Evolutionary conservation across 2,797 vertebrate genomes (phyloP), one percentile per base, ranked within the genome.

Genomic region (Channallabes apus): DNA sequence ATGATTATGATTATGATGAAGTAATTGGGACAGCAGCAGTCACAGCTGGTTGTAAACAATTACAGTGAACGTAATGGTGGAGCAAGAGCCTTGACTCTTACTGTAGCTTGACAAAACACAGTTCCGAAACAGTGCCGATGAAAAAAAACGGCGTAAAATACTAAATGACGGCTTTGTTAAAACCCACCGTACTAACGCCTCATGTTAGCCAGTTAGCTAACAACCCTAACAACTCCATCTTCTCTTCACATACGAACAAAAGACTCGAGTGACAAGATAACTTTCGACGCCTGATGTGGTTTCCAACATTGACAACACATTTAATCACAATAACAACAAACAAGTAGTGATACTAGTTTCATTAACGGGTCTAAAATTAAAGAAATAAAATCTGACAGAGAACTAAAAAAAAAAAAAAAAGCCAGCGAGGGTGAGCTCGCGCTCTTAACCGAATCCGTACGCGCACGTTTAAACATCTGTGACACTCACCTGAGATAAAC

Each of bases 401-500:
- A 71, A 59, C 9, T 46, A 82, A 64, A n/a, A 2, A 17, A 35
- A 59, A 59, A 1, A 18, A 3, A 58, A 3, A 17, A 22, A 11
- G 35, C 38, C 3, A 38, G 18, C 22, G n/a, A 69, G 6, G 6
- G n/a, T 11, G 7, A 15, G 71, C 38, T 72, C 6, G 17, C 29
- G 17, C 27, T 76, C 15, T 17, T n/a, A 27, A 27, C 20, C 54
- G 15, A 14, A 15, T 58, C 51, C 18, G n/a, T 15, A 24, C 32
- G 17, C 1, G 22, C 29, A 35, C 11, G 4, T 20, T 5, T 22
- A 56, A 72, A 12, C 46, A 32, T 9, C 1, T 5, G 20, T n/a
- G 6, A 58, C 61, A 84, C 94, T 95, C 88, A 96, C 95, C 95
- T 96, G 95, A 72, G 93, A 88, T 51, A 95, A 15, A 80, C 95